Evolutionary conservation across 35 echinoderm and acorn worm genomes (phyloP).

Genomic region (Eucidaris tribuloides): DNA sequence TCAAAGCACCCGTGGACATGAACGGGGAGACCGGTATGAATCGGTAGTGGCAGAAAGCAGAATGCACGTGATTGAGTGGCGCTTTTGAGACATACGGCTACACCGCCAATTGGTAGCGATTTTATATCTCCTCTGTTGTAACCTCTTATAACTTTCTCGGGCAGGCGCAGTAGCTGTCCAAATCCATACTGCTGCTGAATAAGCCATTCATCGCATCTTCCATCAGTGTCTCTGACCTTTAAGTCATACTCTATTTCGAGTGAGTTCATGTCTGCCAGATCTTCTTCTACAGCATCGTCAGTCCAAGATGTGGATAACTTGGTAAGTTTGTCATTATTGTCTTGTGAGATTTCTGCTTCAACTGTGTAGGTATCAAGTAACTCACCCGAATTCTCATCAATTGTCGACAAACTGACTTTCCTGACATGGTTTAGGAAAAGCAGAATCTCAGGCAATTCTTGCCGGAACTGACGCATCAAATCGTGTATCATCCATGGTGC

Average conservation of each 20-base stretch:
- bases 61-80: constrained; percentile 6
- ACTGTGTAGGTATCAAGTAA: neutral
- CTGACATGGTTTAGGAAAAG: constrained; percentile 45
- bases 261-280: too few relatives aligned
- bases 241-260: neutral
- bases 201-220: constrained; percentile 26
- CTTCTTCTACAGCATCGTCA: too few relatives aligned
- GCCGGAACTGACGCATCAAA: constrained; percentile 13
- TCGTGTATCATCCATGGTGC: neutral
- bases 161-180: neutral
- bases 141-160: neutral
- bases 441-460: neutral
- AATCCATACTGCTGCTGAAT: constrained; percentile 39
- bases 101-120: constrained; percentile 41
- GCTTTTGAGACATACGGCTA: neutral
- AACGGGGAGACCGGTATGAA: constrained; percentile 54
- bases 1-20: constrained; percentile 68
- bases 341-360: constrained; percentile 1
- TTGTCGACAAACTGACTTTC: constrained; percentile 28
- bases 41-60: constrained; percentile 59
- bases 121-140: neutral
- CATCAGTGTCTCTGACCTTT: neutral
- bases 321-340: too few relatives aligned
- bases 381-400: neutral
- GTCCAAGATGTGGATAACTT: too few relatives aligned